Base-by-base conservation (phyloP, 2,888 invertebrate genomes). In the Sphaerophoria rueppellii region DNA sequence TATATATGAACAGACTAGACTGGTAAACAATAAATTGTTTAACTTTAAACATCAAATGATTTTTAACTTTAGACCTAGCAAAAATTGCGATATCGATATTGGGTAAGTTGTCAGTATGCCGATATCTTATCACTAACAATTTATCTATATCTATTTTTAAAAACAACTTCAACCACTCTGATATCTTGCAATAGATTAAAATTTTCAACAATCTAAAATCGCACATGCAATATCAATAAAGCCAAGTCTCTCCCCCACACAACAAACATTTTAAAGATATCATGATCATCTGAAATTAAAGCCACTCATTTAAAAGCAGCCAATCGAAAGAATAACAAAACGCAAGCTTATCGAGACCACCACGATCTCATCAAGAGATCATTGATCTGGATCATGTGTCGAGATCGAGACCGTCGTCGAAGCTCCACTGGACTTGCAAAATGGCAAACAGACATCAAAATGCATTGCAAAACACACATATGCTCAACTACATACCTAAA, bases 341-440 rank as follows among this genome's bases (percentile, higher is more conserved):
- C 43, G 43, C 72, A 12, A 9, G 4, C 24, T 24, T 24, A 70
- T 70, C 70, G 79, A 83, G 79, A 83, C 74, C 82, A 82, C 82
- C 79, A 69, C 61, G 80, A 83, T 80, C 75, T 72, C 75, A 76
- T 83, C 76, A 80, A 83, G 52, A 83, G 83, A 83, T 83, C 83
- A 83, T 80, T 80, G 83, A 80, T 83, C 80, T 80, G 80, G 69
- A 83, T 80, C 80, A 72, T 69, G 72, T 24, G 24, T 24, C 24
- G 24, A 24, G 24, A 24, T 35, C 63, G 60, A 69, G 69, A 72
- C 50, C 61, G 55, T 60, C 40, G 24, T 32, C 46, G 63, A 32
- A 46, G 34, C 46, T 61, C 58, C 60, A 14, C 16, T 58, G 16
- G 60, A 40, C 60, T 60, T 60, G 40, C 60, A 43, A 60, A 24